Evolutionary conservation across 2,888 invertebrate species (phyloP).

Genomic region (Agriopis marginaria): DNA sequence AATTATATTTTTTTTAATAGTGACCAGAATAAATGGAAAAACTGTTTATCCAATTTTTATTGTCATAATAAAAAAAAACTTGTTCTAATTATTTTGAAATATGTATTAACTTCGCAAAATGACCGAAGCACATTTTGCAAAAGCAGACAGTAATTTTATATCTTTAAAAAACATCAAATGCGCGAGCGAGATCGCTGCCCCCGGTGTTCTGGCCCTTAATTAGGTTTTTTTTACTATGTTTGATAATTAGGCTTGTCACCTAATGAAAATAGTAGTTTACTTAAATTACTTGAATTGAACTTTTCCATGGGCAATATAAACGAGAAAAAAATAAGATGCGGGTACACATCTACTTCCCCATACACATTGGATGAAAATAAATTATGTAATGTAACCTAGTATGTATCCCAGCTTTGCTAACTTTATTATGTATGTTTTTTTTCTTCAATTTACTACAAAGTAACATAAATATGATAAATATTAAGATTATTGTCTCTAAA

Average conservation of each 20-base stretch:
- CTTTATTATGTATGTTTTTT: constrained; percentile 2
- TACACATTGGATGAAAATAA: constrained; percentile 15
- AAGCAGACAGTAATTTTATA: no score
- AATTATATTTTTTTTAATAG: no score
- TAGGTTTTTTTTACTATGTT: constrained; percentile 16
- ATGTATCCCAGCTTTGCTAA: constrained; percentile 25
- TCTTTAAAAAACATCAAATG: no score
- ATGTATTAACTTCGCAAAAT: no score
- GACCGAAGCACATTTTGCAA: no score
- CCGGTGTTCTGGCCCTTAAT: no score
- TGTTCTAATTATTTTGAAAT: no score
- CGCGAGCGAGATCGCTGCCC: no score
- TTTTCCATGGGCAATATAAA: neutral
- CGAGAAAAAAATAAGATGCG: neutral
- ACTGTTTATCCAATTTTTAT: no score
- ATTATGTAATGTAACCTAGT: constrained; percentile 23
- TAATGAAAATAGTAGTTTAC: constrained; percentile 25
- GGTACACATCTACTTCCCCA: neutral
- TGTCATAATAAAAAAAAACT: no score
- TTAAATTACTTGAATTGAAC: constrained; percentile 1
- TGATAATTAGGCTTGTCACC: constrained; percentile 18
- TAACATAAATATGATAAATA: constrained; percentile 36
- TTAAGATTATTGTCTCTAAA: constrained; percentile 31
- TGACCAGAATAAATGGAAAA: no score
- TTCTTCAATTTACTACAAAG: constrained; percentile 18